Evolutionary conservation across 2,888 invertebrate species (phyloP), one percentile per base, ranked within the genome.

Genomic region (Euproctis similis): DNA sequence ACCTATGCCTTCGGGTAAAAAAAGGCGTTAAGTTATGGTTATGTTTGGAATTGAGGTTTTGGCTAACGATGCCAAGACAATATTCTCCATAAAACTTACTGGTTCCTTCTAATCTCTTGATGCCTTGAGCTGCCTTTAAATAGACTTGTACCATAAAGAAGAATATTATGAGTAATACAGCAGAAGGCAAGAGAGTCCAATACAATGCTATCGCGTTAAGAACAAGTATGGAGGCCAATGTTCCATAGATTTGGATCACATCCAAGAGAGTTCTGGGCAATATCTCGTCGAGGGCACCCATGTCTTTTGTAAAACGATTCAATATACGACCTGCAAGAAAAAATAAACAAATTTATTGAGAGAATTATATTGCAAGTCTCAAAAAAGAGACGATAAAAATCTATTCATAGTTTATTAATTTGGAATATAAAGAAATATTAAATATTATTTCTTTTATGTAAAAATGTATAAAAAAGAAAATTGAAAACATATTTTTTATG

Each of bases 271-370:
- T 87, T 48, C 90, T 88, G 0, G 93, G 92, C 22, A 94, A 63
- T 25, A 91, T 74, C 56, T 94, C 94, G 57, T 95, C 94, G 31
- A 94, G 86, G 0, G 90, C 87, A 1, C 94, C 94, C 61, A 94
- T 89, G 64, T 96, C 96, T 63, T 95, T 95, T 2, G 95, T 91
- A 57, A 96, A 95, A 28, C 95, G 67, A 43, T 86, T 86, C 23
- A 96, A 80, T 39, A 96, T 92, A 28, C 92, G 86, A 17, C 92
- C 92, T 84, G 48, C n/a, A n/a, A n/a, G n/a, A n/a, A n/a, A n/a
- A n/a, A n/a, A n/a, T n/a, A n/a, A n/a, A n/a, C n/a, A n/a, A n/a
- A n/a, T n/a, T n/a, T n/a, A n/a, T n/a, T n/a, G n/a, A n/a, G n/a
- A n/a, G n/a, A n/a, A n/a, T n/a, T n/a, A n/a, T n/a, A n/a, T n/a